Base-by-base conservation (phyloP, 2,113 vertebrate species). In the Limanda limanda region DNA sequence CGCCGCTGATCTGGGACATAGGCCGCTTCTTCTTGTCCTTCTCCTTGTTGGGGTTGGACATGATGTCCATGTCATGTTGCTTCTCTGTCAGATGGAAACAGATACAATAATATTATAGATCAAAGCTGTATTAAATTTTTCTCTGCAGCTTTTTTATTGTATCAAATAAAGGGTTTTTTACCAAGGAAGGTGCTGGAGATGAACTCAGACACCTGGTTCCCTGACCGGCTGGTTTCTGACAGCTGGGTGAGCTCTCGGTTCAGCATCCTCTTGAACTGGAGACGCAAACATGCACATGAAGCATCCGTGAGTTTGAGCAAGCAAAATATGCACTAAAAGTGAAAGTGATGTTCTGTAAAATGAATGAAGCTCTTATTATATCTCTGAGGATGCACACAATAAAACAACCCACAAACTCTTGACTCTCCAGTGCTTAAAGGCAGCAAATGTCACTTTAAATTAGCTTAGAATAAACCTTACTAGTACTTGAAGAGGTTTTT, bases 131-230 rank as follows among this genome's bases (percentile, higher is more conserved):
- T 14, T n/a, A 6, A 1, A 25, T 17, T 24, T 18, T 21, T 24
- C 25, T 17, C 24, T 25, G 20, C 17, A 80, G 24, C 9, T 24
- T 57, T 31, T 25, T 3, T 23, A 66, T 20, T 1, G 12, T 18
- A 47, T 58, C 64, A 59, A 45, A 60, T 57, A 1, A 4, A 79
- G 23, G 11, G 23, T 13, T 62, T 93, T 27, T 93, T 94, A 97
- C 96, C 96, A 25, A 97, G 91, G 89, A 97, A 97, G 24, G 95
- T 97, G 70, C 82, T 96, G 52, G 96, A 96, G 92, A 99, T 98
- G 90, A 96, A 98, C 94, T 98, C 95, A 0, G 97, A 99, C 73
- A 99, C 96, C 85, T 98, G 97, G 94, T 96, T 98, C 86, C 97
- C 97, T 0, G 97, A 98, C 58, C 95, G 96, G 83, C 97, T 97